Evolutionary conservation across 2,888 invertebrate genomes (phyloP).

Genomic region (Ethmia dodecea): DNA sequence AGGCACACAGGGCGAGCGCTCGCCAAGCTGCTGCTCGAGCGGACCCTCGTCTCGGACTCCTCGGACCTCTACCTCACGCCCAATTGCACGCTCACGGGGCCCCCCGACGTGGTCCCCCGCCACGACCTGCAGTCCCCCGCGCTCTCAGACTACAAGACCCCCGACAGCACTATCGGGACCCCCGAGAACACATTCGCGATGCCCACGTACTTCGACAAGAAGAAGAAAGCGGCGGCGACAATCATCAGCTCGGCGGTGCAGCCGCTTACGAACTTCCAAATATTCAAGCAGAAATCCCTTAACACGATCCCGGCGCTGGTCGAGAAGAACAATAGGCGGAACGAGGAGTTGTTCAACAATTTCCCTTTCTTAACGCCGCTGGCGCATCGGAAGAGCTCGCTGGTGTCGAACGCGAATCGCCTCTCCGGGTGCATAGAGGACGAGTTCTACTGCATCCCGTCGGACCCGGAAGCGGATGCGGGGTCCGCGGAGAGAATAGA

Average conservation of each 20-base stretch:
- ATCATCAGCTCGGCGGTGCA: slow-evolving; percentile 44
- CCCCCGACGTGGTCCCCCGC: slow-evolving; percentile 57
- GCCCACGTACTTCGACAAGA: slow-evolving; percentile 70
- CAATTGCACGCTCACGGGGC: slow-evolving; percentile 38
- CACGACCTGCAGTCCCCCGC: slow-evolving; percentile 38
- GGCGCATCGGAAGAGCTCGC: slow-evolving; percentile 69
- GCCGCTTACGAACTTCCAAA: slow-evolving; percentile 64
- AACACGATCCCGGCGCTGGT: slow-evolving; percentile 63
- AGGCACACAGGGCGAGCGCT: slow-evolving; percentile 41
- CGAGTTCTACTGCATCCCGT: slow-evolving; percentile 64
- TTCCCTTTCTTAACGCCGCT: slow-evolving; percentile 79
- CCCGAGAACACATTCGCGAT: slow-evolving; percentile 54
- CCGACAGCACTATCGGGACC: slow-evolving; percentile 36
- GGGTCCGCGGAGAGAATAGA: slow-evolving; percentile 40
- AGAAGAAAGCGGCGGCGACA: slow-evolving; percentile 47
- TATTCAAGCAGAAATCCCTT: slow-evolving; percentile 68
- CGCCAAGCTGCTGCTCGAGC: slow-evolving; percentile 46
- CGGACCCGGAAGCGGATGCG: slow-evolving; percentile 43
- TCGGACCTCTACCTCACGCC: slow-evolving; percentile 57
- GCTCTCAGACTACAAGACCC: slow-evolving; percentile 44
- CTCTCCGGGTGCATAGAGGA: slow-evolving; percentile 65
- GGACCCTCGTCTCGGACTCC: slow-evolving; percentile 35
- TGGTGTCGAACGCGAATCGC: slow-evolving; percentile 45
- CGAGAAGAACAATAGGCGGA: slow-evolving; percentile 39
- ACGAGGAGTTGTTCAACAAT: slow-evolving; percentile 72